These are phyloP conservation scores for Epiperipatus broadwayi DNA, from an alignment of 2,888 invertebrate species.

Conservation along the genomic window DNA sequence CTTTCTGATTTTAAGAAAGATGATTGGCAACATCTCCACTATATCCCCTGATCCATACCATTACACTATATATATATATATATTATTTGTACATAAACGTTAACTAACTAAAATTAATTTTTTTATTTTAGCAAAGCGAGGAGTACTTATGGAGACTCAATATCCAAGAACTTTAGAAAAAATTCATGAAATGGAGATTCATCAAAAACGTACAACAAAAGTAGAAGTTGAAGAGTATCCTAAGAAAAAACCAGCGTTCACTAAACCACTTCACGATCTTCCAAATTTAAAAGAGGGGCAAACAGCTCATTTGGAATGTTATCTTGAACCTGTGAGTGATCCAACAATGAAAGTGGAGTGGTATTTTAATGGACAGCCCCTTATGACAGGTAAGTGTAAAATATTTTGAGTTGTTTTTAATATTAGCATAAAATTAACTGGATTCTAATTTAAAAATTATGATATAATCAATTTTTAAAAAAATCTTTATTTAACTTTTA, in stretches of 20 bases:
- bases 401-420: no score
- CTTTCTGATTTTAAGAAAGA: no score
- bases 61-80: no score
- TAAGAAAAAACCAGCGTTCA: constrained; percentile 77
- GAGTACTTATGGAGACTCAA: constrained; percentile 70
- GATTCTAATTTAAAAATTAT: no score
- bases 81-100: no score
- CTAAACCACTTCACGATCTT: constrained; percentile 76
- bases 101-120: no score
- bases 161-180: constrained; percentile 82
- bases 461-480: no score
- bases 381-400: constrained; percentile 30
- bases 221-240: constrained; percentile 61
- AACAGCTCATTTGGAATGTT: constrained; percentile 40
- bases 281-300: constrained; percentile 45
- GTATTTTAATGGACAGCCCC: constrained; percentile 84
- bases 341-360: constrained; percentile 69
- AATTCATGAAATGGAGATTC: constrained; percentile 71
- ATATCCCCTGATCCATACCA: no score
- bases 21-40: no score
- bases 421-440: background rate
- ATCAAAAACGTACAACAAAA: no score
- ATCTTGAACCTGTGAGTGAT: constrained; percentile 81
- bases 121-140: no score
- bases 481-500: no score